A percentile compares a stretch with the other conserved stretches of the same genome.
Evolutionary conservation across 2,888 invertebrate species (phyloP).

Genomic region (Hedychridium roseum): DNA sequence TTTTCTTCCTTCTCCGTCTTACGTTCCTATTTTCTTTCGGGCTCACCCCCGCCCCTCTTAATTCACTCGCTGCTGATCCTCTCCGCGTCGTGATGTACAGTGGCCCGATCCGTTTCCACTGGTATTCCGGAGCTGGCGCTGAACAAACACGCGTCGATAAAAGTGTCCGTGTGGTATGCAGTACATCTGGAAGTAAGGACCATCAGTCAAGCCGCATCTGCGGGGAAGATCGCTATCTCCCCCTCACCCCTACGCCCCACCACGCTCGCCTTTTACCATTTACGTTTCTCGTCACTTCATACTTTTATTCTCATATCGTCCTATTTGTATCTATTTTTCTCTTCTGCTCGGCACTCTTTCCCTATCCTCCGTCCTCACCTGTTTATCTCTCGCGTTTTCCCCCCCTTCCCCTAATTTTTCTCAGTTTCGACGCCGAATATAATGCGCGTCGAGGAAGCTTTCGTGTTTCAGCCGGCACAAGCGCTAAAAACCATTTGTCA

Average conservation of each 20-base stretch:
- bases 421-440: slow-evolving; percentile 22
- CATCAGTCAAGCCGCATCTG: slow-evolving; percentile 64
- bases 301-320: background rate
- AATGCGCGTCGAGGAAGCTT: slow-evolving; percentile 34
- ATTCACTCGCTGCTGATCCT: slow-evolving; percentile 6
- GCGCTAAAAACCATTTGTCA: slow-evolving; percentile 60
- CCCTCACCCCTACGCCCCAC: slow-evolving; percentile 31
- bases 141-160: slow-evolving; percentile 63
- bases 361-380: background rate
- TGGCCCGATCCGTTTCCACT: slow-evolving; percentile 41
- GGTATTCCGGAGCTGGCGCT: slow-evolving; percentile 49
- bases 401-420: slow-evolving; percentile 7
- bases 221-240: slow-evolving; percentile 46
- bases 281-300: too few species aligned
- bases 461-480: slow-evolving; percentile 25
- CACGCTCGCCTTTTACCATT: too few species aligned
- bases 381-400: background rate
- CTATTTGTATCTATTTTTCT: slow-evolving; percentile 8
- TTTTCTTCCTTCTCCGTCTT: slow-evolving; percentile 18
- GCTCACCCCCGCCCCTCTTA: background rate
- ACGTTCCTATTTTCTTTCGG: slow-evolving; percentile 6
- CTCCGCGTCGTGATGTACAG: slow-evolving; percentile 28
- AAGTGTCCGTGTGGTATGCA: slow-evolving; percentile 54
- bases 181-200: slow-evolving; percentile 62
- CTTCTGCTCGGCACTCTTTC: too few species aligned